Base-by-base conservation (phyloP, 2,797 vertebrate genomes). In the Chromobotia macracanthus region DNA sequence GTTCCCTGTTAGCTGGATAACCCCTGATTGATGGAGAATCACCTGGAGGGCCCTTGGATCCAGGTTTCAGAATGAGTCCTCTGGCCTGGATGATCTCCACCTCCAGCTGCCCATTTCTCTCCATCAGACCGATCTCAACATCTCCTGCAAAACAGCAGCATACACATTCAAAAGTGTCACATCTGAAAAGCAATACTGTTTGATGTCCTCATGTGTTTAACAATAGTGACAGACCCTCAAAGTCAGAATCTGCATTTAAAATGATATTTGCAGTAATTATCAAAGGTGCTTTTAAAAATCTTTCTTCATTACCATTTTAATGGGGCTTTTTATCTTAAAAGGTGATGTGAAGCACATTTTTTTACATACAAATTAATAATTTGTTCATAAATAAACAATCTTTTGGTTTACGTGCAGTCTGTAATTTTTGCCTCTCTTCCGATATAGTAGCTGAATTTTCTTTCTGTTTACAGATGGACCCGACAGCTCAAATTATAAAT, bases 31-130 rank as follows among this genome's bases (percentile, higher is more conserved):
- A 44, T 56, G 28, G 13, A 58, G 31, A 65, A 81, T 84, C 78
- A 99, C 97, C 97, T 95, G 97, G 97, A 83, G 96, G 95, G 69
- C 95, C 95, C 92, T 97, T 99, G 70, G 97, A 98, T 56, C 97
- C 97, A 0, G 95, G 94, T 83, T 98, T 99, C 85, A 97, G 94
- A 15, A 95, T 99, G 89, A 99, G 92, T 85, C 97, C 96, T 87
- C 97, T 92, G 65, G 97, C 97, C 90, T 99, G 97, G 85, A 99
- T 95, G 48, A 99, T 97, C 89, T 99, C 97, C 87, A 99, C 97
- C 92, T 99, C 97, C 66, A 99, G 93, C 82, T 96, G 95, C 0
- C 97, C 97, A 0, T 97, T 99, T 82, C 97, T 93, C 83, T 99
- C 97, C 91, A 95, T 93, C 83, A 99, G 90, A 12, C 97, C 97